phyloP scores from a whole-genome alignment of 1,140 invertebrate species.

The Psix sp. region DNA sequence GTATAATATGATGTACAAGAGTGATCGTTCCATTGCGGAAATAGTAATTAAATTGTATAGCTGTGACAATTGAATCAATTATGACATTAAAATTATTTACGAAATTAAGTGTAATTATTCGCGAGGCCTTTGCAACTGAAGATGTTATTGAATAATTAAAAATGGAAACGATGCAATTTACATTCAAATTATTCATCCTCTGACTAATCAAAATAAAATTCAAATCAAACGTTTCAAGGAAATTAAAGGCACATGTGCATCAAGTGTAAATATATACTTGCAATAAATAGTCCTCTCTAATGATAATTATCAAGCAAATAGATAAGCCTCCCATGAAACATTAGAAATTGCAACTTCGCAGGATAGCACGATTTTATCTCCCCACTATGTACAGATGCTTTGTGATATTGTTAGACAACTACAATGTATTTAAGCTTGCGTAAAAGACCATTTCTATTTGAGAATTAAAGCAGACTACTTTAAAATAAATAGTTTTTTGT shows the following conservation, averaged over 20 bases:
- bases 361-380: constrained; percentile 51
- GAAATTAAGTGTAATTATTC: not conserved
- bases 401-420: constrained; percentile 39
- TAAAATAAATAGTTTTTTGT: not conserved
- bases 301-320: constrained; percentile 50
- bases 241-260: constrained; percentile 29
- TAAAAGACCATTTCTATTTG: constrained; percentile 26
- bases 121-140: not conserved
- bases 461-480: not conserved
- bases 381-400: constrained; percentile 46
- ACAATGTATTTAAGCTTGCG: constrained; percentile 40
- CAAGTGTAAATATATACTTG: constrained; percentile 27
- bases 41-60: no score
- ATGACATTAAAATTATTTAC: not conserved
- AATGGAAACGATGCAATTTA: constrained; percentile 29
- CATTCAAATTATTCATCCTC: constrained; percentile 26
- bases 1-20: no score
- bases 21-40: no score
- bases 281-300: constrained; percentile 47
- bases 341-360: constrained; percentile 47
- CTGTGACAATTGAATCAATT: no score
- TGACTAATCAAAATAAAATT: constrained; percentile 18
- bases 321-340: constrained; percentile 41
- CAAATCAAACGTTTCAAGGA: constrained; percentile 28
- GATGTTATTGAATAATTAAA: constrained; percentile 32